Conservation (phyloP, 2,113 vertebrate genomes). For the Microtus richardsoni region DNA sequence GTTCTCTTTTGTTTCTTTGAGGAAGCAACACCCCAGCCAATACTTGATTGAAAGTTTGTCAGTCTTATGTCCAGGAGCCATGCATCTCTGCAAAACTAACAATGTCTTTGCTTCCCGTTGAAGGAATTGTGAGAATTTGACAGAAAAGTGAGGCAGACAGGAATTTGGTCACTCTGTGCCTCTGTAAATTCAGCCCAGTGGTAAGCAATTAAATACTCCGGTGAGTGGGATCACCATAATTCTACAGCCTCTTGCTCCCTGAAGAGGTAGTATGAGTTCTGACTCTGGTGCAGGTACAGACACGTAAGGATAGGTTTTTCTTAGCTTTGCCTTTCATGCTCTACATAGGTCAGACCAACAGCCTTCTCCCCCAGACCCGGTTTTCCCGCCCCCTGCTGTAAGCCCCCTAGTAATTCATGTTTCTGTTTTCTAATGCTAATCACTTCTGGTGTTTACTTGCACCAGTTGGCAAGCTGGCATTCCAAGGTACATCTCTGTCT, state of each 20-base stretch:
- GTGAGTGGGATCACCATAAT: neutral
- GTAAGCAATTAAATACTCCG: conserved; percentile 12
- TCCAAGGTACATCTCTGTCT: conserved; percentile 1
- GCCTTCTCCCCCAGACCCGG: neutral
- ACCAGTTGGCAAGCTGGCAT: neutral
- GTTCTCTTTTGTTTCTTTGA: neutral
- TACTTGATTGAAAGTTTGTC: neutral
- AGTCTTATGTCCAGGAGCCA: neutral
- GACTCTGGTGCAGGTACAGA: neutral
- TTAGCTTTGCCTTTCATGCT: neutral
- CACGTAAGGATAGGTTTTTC: neutral
- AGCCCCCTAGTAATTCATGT: neutral
- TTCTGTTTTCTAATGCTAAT: conserved; percentile 35
- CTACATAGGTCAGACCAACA: neutral
- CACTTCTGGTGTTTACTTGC: neutral
- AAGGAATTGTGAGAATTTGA: conserved; percentile 48
- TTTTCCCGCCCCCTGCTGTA: neutral
- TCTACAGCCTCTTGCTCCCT: neutral
- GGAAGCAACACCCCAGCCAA: neutral
- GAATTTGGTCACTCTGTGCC: neutral
- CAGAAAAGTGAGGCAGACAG: neutral
- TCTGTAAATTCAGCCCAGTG: conserved; percentile 22
- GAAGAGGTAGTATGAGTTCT: neutral
- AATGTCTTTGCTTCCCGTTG: conserved; percentile 38
- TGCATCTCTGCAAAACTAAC: conserved; percentile 4